Evolutionary conservation across 2,113 vertebrate species (phyloP).

Genomic region (Synodontis membranacea): DNA sequence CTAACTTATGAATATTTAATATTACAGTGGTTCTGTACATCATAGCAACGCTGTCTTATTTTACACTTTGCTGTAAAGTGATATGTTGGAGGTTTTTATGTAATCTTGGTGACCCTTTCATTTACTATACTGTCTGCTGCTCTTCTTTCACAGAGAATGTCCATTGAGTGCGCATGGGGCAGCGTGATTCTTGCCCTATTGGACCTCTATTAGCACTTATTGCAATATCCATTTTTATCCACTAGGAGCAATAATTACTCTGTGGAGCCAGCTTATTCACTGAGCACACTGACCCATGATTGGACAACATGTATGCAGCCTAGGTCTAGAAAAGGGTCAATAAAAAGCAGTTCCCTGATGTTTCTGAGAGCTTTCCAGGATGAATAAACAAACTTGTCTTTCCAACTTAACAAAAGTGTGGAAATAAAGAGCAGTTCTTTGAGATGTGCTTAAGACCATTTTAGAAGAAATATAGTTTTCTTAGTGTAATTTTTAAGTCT

Average conservation of each 20-base stretch:
- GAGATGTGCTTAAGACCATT: background rate
- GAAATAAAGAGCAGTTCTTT: background rate
- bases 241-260: background rate
- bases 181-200: background rate
- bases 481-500: background rate
- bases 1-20: background rate
- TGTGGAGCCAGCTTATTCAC: background rate
- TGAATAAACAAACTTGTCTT: background rate
- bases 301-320: background rate
- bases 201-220: background rate
- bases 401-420: background rate
- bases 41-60: background rate
- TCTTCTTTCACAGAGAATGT: background rate
- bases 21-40: background rate
- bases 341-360: background rate
- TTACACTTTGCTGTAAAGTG: too few relatives aligned
- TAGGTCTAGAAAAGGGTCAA: background rate
- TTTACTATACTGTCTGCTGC: background rate
- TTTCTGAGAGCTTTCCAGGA: background rate
- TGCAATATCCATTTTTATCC: background rate
- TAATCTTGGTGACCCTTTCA: background rate
- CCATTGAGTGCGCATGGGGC: background rate
- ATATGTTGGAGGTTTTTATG: background rate
- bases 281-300: background rate
- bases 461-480: background rate